These are phyloP conservation scores for Paedocypris micromegethes DNA, from an alignment of 2,797 vertebrate genomes.

Conservation along the genomic window DNA sequence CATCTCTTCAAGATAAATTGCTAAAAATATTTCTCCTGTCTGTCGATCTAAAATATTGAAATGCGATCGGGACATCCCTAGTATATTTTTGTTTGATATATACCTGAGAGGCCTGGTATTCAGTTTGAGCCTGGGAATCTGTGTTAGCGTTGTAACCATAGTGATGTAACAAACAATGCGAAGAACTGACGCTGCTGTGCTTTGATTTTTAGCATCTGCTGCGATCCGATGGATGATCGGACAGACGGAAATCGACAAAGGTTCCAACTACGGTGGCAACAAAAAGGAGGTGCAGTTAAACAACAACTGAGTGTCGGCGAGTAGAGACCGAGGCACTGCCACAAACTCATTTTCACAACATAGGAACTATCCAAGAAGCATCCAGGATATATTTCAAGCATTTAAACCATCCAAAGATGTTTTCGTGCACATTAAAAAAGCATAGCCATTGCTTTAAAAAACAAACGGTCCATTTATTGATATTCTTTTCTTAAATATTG, in stretches of 20 bases:
- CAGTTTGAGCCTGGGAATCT: no score
- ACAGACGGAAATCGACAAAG: slow-evolving; percentile 87
- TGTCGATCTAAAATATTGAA: no score
- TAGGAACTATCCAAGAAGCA: no score
- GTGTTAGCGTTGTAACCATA: not conserved
- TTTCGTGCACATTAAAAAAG: not conserved
- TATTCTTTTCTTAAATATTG: slow-evolving; percentile 74
- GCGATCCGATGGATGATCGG: slow-evolving; percentile 93
- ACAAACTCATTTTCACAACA: slow-evolving; percentile 1
- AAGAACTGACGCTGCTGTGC: not conserved
- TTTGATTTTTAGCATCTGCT: slow-evolving; percentile 71
- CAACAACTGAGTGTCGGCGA: slow-evolving; percentile 59
- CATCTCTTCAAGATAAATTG: no score
- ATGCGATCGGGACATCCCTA: no score
- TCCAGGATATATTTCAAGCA: no score
- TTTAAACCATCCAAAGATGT: no score
- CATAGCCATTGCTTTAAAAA: slow-evolving; percentile 60
- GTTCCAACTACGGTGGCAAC: slow-evolving; percentile 78
- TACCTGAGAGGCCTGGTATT: no score
- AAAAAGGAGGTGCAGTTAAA: slow-evolving; percentile 70
- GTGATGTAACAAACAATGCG: not conserved
- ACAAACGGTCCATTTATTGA: slow-evolving; percentile 80
- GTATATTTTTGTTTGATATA: no score
- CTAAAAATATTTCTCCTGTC: no score
- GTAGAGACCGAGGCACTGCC: not conserved